A percentile compares a stretch with the other conserved stretches of the same genome.
phyloP scores from a whole-genome alignment of 2,113 vertebrate species.

The Psittacula cyanocephala region DNA sequence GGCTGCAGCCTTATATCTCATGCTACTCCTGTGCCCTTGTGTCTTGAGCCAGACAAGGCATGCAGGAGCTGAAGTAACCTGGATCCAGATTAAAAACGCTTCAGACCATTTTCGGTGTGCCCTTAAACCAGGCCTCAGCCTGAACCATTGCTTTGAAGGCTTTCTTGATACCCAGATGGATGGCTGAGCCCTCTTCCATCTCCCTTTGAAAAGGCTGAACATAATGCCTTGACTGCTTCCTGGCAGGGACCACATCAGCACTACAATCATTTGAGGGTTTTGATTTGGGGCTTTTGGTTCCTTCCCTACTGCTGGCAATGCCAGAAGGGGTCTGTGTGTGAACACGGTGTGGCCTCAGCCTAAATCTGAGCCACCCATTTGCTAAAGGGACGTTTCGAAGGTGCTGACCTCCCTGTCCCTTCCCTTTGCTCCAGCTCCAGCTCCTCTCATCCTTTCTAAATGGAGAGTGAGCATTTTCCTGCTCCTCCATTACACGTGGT shows the following conservation, averaged over 20 bases:
- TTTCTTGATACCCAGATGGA: background rate
- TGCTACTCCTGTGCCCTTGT: background rate
- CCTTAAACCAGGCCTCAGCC: background rate
- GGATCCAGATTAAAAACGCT: background rate
- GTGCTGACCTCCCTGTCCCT: background rate
- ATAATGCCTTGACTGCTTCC: background rate
- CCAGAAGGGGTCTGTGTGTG: rapidly evolving
- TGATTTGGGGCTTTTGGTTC: background rate
- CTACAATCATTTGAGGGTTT: background rate
- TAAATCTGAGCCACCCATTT: rapidly evolving
- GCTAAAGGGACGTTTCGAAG: background rate
- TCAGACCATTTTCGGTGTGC: background rate
- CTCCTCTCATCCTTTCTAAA: background rate
- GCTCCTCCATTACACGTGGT: background rate
- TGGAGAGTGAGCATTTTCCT: background rate
- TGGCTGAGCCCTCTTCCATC: background rate
- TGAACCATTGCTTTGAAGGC: background rate
- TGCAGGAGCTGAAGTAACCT: background rate
- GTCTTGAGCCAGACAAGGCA: background rate
- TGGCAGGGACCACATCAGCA: background rate
- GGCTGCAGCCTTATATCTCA: background rate
- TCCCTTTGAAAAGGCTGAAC: background rate
- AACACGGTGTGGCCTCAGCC: background rate
- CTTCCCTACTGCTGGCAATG: background rate
- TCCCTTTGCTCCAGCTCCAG: background rate